Percentiles rank a stretch among this genome's conserved stretches.
These are phyloP conservation scores for Luperina testacea DNA, from an alignment of 2,888 invertebrate genomes.

Conservation along the genomic window DNA sequence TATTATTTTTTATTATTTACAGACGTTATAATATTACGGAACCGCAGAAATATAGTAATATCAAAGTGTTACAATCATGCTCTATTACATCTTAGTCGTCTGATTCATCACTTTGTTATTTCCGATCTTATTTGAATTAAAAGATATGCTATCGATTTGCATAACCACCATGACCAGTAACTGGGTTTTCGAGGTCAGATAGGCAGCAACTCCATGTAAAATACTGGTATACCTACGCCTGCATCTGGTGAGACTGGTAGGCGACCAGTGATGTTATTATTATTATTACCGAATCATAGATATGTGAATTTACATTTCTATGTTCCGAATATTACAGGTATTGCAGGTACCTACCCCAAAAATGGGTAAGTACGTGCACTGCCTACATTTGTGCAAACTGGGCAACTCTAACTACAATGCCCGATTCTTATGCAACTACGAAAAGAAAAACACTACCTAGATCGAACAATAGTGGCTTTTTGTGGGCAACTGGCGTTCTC, in stretches of 20 bases:
- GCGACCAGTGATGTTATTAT: no score
- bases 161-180: neutral
- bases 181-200: neutral
- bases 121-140: no score
- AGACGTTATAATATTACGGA: no score
- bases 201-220: neutral
- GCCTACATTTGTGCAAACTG: neutral
- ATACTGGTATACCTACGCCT: neutral
- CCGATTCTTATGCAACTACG: slow-evolving; percentile 52
- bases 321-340: neutral
- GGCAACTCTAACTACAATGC: slow-evolving; percentile 26
- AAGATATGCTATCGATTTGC: neutral
- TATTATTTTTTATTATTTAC: no score
- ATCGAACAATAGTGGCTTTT: slow-evolving; percentile 66
- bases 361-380: neutral
- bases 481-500: slow-evolving; percentile 56
- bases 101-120: neutral
- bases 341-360: neutral
- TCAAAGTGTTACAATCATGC: no score
- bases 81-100: no score
- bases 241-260: neutral
- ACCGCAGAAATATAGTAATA: no score
- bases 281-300: no score
- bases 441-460: slow-evolving; percentile 54
- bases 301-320: no score